phyloP scores from a whole-genome alignment of 2,113 vertebrate species.

The Stigmatopora argus region DNA sequence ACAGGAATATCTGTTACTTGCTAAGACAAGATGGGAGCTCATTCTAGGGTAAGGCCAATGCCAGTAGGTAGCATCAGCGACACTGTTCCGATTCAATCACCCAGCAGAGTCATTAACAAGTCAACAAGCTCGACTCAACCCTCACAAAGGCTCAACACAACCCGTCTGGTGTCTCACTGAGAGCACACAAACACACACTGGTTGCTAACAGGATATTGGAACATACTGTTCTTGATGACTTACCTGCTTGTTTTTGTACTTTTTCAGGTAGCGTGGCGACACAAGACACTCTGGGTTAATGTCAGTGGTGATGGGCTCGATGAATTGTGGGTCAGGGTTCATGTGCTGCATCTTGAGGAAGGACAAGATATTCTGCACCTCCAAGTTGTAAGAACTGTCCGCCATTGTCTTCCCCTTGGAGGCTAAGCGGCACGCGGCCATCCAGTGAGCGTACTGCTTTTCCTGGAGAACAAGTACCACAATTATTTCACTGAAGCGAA shows the following conservation, averaged over 20 bases:
- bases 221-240: neutral
- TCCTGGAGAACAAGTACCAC: constrained; percentile 68
- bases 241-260: constrained; percentile 98
- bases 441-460: constrained; percentile 97
- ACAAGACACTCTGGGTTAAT: constrained; percentile 96
- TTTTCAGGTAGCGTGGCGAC: constrained; percentile 94
- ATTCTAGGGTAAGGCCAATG: constrained; percentile 32
- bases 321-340: constrained; percentile 92
- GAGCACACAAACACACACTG: neutral
- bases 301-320: constrained; percentile 89
- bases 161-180: neutral
- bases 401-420: constrained; percentile 99
- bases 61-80: constrained; percentile 53
- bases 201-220: neutral
- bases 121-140: constrained; percentile 36
- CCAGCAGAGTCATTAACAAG: constrained; percentile 21
- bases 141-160: constrained; percentile 1
- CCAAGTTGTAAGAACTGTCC: constrained; percentile 93
- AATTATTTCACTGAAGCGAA: neutral
- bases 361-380: constrained; percentile 97
- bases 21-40: neutral
- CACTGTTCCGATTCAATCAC: constrained; percentile 16
- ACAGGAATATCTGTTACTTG: neutral
- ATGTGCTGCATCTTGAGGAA: constrained; percentile 99
- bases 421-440: constrained; percentile 94